Percentiles rank a stretch among this genome's conserved stretches.
phyloP scores from a whole-genome alignment of 1,140 invertebrate genomes.

The Orussus abietinus region DNA sequence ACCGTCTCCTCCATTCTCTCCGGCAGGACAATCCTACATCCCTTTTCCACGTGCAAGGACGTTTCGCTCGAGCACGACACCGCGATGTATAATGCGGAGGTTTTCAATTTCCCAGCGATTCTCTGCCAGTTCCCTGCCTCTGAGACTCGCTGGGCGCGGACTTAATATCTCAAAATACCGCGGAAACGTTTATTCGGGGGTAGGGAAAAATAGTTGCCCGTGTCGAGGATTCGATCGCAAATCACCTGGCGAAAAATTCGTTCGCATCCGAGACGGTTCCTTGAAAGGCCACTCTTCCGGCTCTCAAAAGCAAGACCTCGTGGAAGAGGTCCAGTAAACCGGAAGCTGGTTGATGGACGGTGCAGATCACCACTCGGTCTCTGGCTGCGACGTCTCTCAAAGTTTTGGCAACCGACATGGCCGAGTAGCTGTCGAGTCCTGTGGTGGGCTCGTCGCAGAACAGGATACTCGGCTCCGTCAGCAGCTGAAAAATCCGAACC shows the following conservation, averaged over 20 bases:
- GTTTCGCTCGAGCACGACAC: too few species aligned
- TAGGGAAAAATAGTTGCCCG: too few species aligned
- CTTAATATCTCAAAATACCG: too few species aligned
- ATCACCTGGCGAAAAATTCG: constrained; percentile 64
- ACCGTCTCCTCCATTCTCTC: too few species aligned
- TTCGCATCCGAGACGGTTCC: constrained; percentile 63
- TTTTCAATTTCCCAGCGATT: too few species aligned
- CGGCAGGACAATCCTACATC: too few species aligned
- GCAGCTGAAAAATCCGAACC: constrained; percentile 52
- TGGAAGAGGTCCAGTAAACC: constrained; percentile 80
- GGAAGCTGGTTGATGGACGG: constrained; percentile 85
- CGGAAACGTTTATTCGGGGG: too few species aligned
- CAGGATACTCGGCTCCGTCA: constrained; percentile 72
- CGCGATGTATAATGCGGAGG: too few species aligned
- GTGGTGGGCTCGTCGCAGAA: constrained; percentile 84
- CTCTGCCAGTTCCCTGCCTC: too few species aligned
- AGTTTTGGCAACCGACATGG: constrained; percentile 68
- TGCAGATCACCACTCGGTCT: constrained; percentile 76
- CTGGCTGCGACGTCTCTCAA: constrained; percentile 61
- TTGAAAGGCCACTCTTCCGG: constrained; percentile 77
- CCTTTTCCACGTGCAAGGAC: too few species aligned
- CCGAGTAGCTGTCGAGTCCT: constrained; percentile 78
- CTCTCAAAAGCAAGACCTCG: constrained; percentile 71
- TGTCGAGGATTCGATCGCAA: too few species aligned
- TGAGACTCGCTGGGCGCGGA: too few species aligned